Conservation (phyloP, 2,113 vertebrate species). For the Misgurnus mizolepis region DNA sequence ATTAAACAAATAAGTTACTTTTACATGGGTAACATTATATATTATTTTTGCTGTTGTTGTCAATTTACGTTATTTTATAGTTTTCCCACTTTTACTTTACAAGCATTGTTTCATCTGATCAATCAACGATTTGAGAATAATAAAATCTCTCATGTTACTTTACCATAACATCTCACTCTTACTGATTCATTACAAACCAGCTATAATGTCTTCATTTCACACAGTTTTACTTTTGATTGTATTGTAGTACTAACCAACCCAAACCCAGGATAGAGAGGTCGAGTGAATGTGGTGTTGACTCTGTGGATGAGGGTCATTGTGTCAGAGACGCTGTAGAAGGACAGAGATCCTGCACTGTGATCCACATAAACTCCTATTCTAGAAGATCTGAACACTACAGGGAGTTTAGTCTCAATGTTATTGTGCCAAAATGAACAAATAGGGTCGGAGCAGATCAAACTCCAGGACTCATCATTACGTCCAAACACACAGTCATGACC, state of each 20-base stretch:
- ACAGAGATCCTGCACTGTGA: conserved; percentile 26
- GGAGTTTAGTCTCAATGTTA: conserved; percentile 4
- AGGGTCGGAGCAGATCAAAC: background rate
- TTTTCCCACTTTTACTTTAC: too few species aligned
- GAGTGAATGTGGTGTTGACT: conserved; percentile 22
- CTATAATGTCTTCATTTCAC: too few species aligned
- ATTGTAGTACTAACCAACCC: background rate
- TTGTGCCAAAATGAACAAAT: conserved; percentile 21
- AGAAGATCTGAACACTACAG: background rate
- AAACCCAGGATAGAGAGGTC: conserved; percentile 23
- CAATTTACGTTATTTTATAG: too few species aligned
- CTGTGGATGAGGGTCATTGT: conserved; percentile 30
- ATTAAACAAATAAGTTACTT: too few species aligned
- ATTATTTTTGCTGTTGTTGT: too few species aligned
- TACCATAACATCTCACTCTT: too few species aligned
- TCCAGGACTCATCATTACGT: conserved; percentile 24
- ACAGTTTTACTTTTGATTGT: too few species aligned
- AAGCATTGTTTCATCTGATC: too few species aligned
- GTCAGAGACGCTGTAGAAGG: conserved; percentile 22
- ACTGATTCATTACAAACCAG: too few species aligned
- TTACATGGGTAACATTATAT: too few species aligned
- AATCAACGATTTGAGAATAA: too few species aligned
- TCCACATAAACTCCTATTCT: conserved; percentile 32
- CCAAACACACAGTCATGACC: conserved; percentile 1
- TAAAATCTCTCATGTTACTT: too few species aligned